Conservation (phyloP, 2,797 vertebrate species). For the Peromyscus attwateri region DNA sequence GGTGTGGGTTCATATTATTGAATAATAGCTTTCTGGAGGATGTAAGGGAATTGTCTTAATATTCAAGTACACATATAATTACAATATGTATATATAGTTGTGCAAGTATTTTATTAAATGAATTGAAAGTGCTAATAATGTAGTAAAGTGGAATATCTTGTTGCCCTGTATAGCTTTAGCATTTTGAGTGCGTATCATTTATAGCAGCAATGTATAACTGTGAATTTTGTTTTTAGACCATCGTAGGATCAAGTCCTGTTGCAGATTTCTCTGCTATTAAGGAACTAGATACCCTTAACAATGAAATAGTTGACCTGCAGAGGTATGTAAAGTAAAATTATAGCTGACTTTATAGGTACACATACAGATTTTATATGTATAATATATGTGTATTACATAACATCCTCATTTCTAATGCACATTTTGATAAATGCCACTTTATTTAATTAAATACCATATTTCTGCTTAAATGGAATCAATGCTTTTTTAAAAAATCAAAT, state of each 20-base stretch:
- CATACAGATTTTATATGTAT: neutral
- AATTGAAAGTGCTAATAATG: constrained; percentile 60
- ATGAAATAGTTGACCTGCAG: constrained; percentile 98
- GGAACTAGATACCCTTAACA: constrained; percentile 97
- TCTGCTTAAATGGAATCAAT: constrained; percentile 35
- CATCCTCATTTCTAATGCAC: constrained; percentile 36
- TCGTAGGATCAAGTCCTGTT: constrained; percentile 89
- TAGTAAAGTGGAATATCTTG: constrained; percentile 48
- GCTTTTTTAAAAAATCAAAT: constrained; percentile 19
- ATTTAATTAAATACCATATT: constrained; percentile 23
- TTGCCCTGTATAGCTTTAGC: constrained; percentile 33
- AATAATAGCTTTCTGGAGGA: constrained; percentile 52
- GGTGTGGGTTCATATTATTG: constrained; percentile 1
- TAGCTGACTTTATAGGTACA: neutral
- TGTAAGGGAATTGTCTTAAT: constrained; percentile 63
- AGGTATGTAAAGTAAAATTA: constrained; percentile 89
- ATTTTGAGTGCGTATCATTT: constrained; percentile 61
- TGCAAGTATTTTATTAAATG: constrained; percentile 62
- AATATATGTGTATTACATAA: neutral
- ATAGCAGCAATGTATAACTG: constrained; percentile 61
- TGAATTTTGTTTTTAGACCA: constrained; percentile 90
- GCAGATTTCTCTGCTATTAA: constrained; percentile 99
- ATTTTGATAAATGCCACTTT: constrained; percentile 58
- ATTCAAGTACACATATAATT: neutral
- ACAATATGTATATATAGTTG: constrained; percentile 32